Evolutionary conservation across 2,113 vertebrate species (phyloP).

Genomic region (Mixornis gularis): DNA sequence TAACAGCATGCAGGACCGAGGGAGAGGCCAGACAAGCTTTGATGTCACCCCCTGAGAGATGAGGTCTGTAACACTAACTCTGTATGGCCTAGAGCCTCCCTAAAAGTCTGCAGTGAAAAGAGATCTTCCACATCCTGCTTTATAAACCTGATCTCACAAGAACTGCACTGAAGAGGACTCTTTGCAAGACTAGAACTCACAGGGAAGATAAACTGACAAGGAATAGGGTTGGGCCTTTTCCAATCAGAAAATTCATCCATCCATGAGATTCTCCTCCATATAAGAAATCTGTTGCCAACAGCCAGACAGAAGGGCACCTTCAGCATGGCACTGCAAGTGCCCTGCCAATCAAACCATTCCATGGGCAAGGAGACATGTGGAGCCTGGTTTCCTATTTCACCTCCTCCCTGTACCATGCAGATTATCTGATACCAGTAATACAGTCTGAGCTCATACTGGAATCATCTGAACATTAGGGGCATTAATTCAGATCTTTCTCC

Average conservation of each 20-base stretch:
- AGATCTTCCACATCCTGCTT: background rate
- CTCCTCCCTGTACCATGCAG: background rate
- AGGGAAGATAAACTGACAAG: background rate
- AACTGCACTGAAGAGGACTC: background rate
- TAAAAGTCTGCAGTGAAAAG: background rate
- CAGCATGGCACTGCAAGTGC: background rate
- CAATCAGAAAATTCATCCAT: background rate
- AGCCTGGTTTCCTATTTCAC: conserved; percentile 44
- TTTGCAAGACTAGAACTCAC: background rate
- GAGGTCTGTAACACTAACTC: background rate
- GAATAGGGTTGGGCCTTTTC: background rate
- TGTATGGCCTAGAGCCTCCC: background rate
- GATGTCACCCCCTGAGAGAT: background rate
- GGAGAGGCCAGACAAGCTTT: background rate
- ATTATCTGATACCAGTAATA: conserved; percentile 32
- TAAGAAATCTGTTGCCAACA: background rate
- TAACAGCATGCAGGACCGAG: background rate
- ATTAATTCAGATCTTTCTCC: background rate
- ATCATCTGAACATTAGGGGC: background rate
- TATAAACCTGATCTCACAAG: background rate
- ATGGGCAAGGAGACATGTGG: background rate
- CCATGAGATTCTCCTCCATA: background rate
- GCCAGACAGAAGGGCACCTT: conserved; percentile 12
- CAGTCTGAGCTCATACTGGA: conserved; percentile 26
- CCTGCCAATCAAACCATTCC: background rate